phyloP scores from a whole-genome alignment of 2,797 vertebrate genomes.

The Acipenser oxyrinchus region DNA sequence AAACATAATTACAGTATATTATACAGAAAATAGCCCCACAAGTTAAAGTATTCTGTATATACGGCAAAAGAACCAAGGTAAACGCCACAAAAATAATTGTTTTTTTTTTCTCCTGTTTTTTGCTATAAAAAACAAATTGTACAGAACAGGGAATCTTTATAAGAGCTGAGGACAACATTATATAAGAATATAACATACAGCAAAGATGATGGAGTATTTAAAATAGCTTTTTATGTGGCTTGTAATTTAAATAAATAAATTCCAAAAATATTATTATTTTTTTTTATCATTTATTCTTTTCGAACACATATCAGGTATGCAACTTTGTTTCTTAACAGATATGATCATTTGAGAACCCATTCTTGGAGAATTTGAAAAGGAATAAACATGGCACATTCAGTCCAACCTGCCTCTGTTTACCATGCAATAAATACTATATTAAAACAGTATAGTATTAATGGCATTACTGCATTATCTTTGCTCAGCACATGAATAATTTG shows the following conservation, averaged over 20 bases:
- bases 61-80: neutral
- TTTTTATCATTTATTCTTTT: constrained; percentile 31
- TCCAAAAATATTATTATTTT: constrained; percentile 54
- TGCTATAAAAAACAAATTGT: constrained; percentile 23
- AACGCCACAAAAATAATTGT: constrained; percentile 13
- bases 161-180: neutral
- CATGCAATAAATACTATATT: no score
- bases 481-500: no score
- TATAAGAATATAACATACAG: constrained; percentile 11
- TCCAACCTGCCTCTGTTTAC: neutral
- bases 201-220: constrained; percentile 33
- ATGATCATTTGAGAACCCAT: no score
- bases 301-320: constrained; percentile 38
- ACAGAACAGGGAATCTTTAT: constrained; percentile 2
- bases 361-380: no score
- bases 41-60: constrained; percentile 4
- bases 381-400: neutral
- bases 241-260: constrained; percentile 55
- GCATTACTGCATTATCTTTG: no score
- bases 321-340: constrained; percentile 25
- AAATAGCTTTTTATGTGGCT: constrained; percentile 29
- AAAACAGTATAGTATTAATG: no score
- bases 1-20: constrained; percentile 30
- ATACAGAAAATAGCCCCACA: constrained; percentile 27
- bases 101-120: constrained; percentile 7